A percentile compares a stretch with the other conserved stretches of the same genome.
phyloP scores from a whole-genome alignment of 2,888 invertebrate genomes.

The Polyommatus iphigenia region DNA sequence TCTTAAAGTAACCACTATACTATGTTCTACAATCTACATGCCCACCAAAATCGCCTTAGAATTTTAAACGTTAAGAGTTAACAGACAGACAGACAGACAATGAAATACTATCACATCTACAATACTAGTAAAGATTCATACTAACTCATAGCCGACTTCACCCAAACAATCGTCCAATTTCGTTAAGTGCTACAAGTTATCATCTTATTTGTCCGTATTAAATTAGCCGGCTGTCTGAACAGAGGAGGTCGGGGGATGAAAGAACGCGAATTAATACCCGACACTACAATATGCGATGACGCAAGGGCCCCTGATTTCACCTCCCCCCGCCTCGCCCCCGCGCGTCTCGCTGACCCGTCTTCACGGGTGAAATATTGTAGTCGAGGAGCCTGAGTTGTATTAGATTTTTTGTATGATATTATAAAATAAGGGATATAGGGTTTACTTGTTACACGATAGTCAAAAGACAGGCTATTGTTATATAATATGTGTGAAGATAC shows the following conservation, averaged over 20 bases:
- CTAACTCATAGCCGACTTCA: background rate
- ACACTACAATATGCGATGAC: constrained; percentile 65
- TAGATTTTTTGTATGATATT: too few relatives aligned
- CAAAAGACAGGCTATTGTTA: too few relatives aligned
- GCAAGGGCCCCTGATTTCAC: constrained; percentile 41
- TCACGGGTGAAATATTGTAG: constrained; percentile 22
- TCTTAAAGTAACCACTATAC: too few relatives aligned
- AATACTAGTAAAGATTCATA: background rate
- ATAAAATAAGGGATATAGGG: too few relatives aligned
- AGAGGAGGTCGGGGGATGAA: constrained; percentile 52
- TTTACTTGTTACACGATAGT: too few relatives aligned
- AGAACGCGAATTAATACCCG: constrained; percentile 64
- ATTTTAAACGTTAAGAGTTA: too few relatives aligned
- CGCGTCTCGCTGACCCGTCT: constrained; percentile 17
- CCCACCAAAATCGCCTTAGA: too few relatives aligned
- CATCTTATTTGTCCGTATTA: constrained; percentile 53
- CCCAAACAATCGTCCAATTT: constrained; percentile 22
- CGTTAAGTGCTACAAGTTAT: constrained; percentile 24
- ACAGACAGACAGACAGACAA: too few relatives aligned
- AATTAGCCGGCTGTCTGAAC: constrained; percentile 72
- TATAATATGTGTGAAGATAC: too few relatives aligned
- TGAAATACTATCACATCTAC: background rate
- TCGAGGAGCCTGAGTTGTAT: background rate
- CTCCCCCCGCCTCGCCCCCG: background rate
- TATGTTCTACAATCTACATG: too few relatives aligned